phyloP scores from a whole-genome alignment of 1,140 invertebrate species.

The Dreissena rostriformis region DNA sequence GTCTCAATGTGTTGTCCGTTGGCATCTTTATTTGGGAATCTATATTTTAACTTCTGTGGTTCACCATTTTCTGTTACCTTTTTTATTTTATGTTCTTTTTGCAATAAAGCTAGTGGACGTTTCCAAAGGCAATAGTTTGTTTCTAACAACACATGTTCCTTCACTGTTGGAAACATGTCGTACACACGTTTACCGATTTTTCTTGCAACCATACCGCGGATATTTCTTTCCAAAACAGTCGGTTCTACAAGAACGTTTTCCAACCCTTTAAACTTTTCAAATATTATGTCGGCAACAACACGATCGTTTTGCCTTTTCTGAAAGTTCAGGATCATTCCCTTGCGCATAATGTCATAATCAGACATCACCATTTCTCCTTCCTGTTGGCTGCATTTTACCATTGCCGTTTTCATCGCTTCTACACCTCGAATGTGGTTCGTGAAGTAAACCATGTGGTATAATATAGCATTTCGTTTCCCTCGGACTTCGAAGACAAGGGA shows the following conservation, averaged over 20 bases:
- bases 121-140: conserved; percentile 1
- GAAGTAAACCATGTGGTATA: conserved; percentile 17
- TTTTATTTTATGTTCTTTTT: background rate
- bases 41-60: no score
- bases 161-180: background rate
- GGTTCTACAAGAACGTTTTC: background rate
- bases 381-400: conserved; percentile 2
- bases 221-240: no score
- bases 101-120: background rate
- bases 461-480: background rate
- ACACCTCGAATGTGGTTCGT: background rate
- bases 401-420: conserved; percentile 16
- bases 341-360: background rate
- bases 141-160: background rate
- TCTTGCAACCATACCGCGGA: no score
- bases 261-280: background rate
- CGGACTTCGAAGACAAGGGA: conserved; percentile 12
- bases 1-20: no score
- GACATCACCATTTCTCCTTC: conserved; percentile 9
- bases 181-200: no score
- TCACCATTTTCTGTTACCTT: background rate
- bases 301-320: conserved; percentile 5
- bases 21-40: no score
- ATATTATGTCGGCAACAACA: conserved; percentile 5
- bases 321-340: conserved; percentile 4